Evolutionary conservation across 2,888 invertebrate genomes (phyloP), one percentile per base, ranked within the genome.

Genomic region (Buathra laborator): DNA sequence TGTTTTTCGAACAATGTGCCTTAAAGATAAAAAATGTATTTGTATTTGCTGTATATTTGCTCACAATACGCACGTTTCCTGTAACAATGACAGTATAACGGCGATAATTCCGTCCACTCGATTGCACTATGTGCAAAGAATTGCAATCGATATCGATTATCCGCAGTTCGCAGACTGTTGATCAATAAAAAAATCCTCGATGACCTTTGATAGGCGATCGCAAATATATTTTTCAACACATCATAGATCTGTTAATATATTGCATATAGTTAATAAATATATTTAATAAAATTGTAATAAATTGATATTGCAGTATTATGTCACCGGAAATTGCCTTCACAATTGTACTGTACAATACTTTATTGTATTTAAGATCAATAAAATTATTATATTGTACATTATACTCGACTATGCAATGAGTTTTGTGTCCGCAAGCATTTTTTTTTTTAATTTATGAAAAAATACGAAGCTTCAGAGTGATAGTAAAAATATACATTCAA

Each of bases 151-250:
- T 48, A 37, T 48, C 32, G 16, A 32, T 19, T 24, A 56, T 24
- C 24, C 10, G 32, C 12, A 62, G 74, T 32, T 74, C 24, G 7
- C 19, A 48, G 64, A 46, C 16, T 1, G 24, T 56, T 24, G 12
- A 10, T 24, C 24, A 24, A 10, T 19, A 4, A 10, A 24, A 53
- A 37, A 37, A 9, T 37, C 12, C 7, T 64, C 24, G 53, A 51
- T 56, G 76, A 4, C 66, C 53, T 76, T 76, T 44, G 66, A 76
- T 32, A 62, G 78, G 59, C 46, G 29, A 43, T 24, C 32, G 59
- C 32, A 46, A 70, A 24, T 78, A 78, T 78, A 78, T 70, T 78
- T 78, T 68, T 68, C 53, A 78, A 70, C 68, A 70, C 59, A 37
- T 66, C 51, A 14, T 12, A 59, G 29, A 51, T 70, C 48, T 70